Percentiles rank a stretch among this genome's conserved stretches.
Conservation (phyloP, 2,888 invertebrate species). For the Geotrupes spiniger region DNA sequence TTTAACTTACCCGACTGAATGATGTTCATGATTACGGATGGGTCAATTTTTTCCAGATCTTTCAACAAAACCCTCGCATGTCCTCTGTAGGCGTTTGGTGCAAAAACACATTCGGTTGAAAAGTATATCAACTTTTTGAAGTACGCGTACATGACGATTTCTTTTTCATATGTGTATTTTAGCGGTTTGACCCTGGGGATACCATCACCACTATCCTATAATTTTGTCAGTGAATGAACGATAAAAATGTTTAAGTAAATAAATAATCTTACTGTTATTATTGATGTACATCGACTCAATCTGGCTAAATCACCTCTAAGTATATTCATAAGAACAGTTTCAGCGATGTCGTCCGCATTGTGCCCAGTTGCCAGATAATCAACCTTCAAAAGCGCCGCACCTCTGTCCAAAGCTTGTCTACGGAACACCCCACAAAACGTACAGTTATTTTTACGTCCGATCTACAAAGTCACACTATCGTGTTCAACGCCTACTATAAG, state of each 20-base stretch:
- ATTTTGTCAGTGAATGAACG: slow-evolving; percentile 27
- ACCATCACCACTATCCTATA: slow-evolving; percentile 71
- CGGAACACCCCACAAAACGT: slow-evolving; percentile 95
- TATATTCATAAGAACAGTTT: slow-evolving; percentile 97
- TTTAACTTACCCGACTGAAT: slow-evolving; percentile 73
- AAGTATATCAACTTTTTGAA: slow-evolving; percentile 95
- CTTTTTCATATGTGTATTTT: slow-evolving; percentile 97
- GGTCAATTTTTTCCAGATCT: slow-evolving; percentile 90
- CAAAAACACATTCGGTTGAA: slow-evolving; percentile 98
- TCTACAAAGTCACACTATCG: slow-evolving; percentile 45
- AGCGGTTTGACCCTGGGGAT: slow-evolving; percentile 93
- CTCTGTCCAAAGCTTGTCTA: slow-evolving; percentile 93
- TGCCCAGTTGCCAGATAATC: slow-evolving; percentile 96
- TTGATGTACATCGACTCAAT: slow-evolving; percentile 86
- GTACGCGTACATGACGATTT: slow-evolving; percentile 99
- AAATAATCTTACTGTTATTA: slow-evolving; percentile 69
- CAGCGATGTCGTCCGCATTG: slow-evolving; percentile 97
- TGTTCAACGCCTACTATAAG: background rate
- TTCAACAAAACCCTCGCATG: slow-evolving; percentile 88
- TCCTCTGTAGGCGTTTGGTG: slow-evolving; percentile 96
- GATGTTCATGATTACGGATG: slow-evolving; percentile 89
- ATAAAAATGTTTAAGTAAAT: background rate
- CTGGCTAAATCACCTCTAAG: slow-evolving; percentile 95
- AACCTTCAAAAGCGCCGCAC: slow-evolving; percentile 83
- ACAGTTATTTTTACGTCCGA: slow-evolving; percentile 91